Base-by-base conservation (phyloP, 2,888 invertebrate species). In the Agapostemon virescens region DNA sequence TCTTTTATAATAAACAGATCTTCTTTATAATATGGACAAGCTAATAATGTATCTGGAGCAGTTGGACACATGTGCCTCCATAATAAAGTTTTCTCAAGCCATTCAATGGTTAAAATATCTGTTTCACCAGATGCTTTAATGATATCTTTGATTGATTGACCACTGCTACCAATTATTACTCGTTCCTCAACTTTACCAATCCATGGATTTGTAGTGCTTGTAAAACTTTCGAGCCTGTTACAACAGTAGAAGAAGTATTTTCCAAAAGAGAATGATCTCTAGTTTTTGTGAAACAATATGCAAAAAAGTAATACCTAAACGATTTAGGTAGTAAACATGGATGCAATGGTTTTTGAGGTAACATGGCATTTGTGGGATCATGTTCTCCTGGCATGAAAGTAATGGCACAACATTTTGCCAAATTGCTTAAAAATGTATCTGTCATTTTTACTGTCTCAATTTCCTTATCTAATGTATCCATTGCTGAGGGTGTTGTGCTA, bases 51-150 rank as follows among this genome's bases (percentile, higher is more conserved):
- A 91, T 99, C 99, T 0, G 99, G 99, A 67, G 97, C 96, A 13
- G 98, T 98, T 0, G 99, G 99, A 0, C 97, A 97, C 30, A 98
- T 90, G 91, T 99, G 99, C 20, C 97, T 95, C 98, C 98, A 98
- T 74, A 95, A 93, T 20, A 99, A 93, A 17, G 97, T 96, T 87
- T 94, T 95, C 89, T 96, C 96, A 89, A 99, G 93, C 45, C 96
- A 96, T 77, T 97, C 95, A 42, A 98, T 88, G 0, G 95, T 93
- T 20, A 90, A 85, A 20, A 82, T 81, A 84, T 95, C 94, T 0
- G 95, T 94, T 23, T 96, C 91, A 20, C 87, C 88, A 79, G 97
- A 96, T 91, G 95, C 96, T 83, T 95, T 94, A 87, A 95, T 93
- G 70, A 97, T 95, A 92, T 99, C 97, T 77, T 95, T 94, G 3